phyloP scores from a whole-genome alignment of 2,797 vertebrate species.

The Ceryle rudis region DNA sequence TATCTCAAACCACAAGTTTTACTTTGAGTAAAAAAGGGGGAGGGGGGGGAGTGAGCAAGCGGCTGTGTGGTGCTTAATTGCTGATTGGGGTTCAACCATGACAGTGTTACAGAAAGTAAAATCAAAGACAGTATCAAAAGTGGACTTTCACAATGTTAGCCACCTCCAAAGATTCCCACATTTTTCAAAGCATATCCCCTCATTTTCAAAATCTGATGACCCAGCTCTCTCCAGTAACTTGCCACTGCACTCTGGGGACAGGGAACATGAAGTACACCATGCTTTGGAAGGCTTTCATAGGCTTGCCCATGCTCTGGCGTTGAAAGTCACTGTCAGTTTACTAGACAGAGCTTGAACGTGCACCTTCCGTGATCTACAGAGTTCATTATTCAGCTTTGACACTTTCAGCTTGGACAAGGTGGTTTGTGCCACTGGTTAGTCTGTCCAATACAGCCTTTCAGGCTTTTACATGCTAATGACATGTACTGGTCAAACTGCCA shows the following conservation, averaged over 20 bases:
- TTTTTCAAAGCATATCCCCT: not conserved
- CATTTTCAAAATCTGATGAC: not conserved
- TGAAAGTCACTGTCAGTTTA: not conserved
- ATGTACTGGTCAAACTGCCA: not conserved
- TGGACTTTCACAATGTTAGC: not conserved
- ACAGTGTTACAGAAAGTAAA: not conserved
- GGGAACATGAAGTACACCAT: not conserved
- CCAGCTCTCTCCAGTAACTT: not conserved
- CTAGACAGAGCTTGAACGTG: not conserved
- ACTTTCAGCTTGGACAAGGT: not conserved
- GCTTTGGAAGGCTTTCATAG: not conserved
- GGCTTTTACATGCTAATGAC: not conserved
- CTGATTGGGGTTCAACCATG: not conserved
- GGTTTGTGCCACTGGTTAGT: not conserved
- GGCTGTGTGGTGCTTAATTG: not conserved
- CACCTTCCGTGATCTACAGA: not conserved
- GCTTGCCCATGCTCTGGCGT: not conserved
- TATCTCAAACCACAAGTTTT: not conserved
- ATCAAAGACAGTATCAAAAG: not conserved
- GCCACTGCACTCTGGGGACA: not conserved
- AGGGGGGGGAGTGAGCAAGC: too few species aligned
- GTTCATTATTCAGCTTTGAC: not conserved
- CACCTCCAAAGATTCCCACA: constrained; percentile 12
- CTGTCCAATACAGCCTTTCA: not conserved
- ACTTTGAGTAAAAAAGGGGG: not conserved